phyloP scores from a whole-genome alignment of 2,888 invertebrate genomes.

The Parnassius mnemosyne region DNA sequence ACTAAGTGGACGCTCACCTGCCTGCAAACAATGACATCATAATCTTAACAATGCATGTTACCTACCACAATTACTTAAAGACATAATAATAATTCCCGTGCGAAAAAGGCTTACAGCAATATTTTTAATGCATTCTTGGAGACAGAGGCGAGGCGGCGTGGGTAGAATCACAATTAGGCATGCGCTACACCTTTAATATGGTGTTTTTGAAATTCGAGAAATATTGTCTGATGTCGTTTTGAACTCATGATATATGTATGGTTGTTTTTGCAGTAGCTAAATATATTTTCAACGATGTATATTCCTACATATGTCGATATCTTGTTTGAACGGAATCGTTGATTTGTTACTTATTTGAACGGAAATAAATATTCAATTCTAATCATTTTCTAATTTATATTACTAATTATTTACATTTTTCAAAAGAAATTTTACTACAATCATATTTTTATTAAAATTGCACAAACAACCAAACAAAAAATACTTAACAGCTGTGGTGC shows the following conservation, averaged over 20 bases:
- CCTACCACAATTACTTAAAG: conserved; percentile 54
- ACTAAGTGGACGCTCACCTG: conserved; percentile 3
- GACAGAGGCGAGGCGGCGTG: conserved; percentile 53
- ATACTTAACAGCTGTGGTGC: no score
- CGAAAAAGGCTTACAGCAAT: conserved; percentile 58
- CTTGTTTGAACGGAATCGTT: no score
- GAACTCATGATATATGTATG: conserved; percentile 25
- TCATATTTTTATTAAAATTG: no score
- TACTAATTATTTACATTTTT: no score
- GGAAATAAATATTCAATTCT: background rate
- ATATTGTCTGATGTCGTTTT: conserved; percentile 33
- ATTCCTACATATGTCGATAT: no score
- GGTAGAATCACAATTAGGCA: conserved; percentile 63
- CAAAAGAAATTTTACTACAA: no score
- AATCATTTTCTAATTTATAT: no score
- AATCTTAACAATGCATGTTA: conserved; percentile 34
- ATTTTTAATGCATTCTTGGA: conserved; percentile 67
- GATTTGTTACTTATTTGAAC: background rate
- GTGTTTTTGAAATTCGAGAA: conserved; percentile 47
- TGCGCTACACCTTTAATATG: conserved; percentile 45
- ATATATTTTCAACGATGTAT: conserved; percentile 16
- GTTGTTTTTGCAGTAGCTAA: conserved; percentile 23
- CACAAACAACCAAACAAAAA: no score
- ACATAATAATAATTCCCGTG: conserved; percentile 56
- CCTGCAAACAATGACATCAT: conserved; percentile 43